phyloP scores from a whole-genome alignment of 2,113 vertebrate genomes.

The Oceanodroma tethys region DNA sequence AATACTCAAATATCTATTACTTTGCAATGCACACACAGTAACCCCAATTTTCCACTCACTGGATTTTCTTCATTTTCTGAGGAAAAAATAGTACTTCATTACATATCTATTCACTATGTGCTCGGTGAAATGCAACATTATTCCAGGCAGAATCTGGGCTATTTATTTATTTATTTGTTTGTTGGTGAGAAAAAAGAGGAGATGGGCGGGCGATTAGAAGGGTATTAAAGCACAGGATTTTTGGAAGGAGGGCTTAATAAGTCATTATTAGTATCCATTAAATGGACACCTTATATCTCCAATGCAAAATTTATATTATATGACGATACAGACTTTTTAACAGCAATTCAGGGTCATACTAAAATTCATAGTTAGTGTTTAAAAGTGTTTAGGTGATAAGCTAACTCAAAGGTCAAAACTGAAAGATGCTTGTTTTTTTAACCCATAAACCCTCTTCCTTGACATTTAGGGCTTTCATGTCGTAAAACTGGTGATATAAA shows the following conservation, averaged over 20 bases:
- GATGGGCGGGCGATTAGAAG: not conserved
- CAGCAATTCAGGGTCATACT: not conserved
- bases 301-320: not conserved
- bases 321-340: not conserved
- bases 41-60: constrained; percentile 60
- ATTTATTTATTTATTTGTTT: not conserved
- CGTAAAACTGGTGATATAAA: not conserved
- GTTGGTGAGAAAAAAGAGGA: not conserved
- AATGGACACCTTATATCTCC: not conserved
- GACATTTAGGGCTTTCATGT: not conserved
- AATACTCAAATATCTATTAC: constrained; percentile 53
- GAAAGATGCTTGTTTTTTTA: not conserved
- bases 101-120: constrained; percentile 60
- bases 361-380: not conserved
- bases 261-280: not conserved
- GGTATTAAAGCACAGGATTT: not conserved
- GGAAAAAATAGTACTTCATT: constrained; percentile 63
- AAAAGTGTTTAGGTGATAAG: not conserved
- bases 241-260: not conserved
- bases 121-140: constrained; percentile 11
- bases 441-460: fast-evolving
- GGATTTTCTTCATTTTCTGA: constrained; percentile 65
- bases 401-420: not conserved
- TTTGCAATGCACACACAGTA: constrained; percentile 48
- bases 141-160: not conserved